Conservation (phyloP, 1,140 invertebrate genomes). For the Tetragonula clypearis region DNA sequence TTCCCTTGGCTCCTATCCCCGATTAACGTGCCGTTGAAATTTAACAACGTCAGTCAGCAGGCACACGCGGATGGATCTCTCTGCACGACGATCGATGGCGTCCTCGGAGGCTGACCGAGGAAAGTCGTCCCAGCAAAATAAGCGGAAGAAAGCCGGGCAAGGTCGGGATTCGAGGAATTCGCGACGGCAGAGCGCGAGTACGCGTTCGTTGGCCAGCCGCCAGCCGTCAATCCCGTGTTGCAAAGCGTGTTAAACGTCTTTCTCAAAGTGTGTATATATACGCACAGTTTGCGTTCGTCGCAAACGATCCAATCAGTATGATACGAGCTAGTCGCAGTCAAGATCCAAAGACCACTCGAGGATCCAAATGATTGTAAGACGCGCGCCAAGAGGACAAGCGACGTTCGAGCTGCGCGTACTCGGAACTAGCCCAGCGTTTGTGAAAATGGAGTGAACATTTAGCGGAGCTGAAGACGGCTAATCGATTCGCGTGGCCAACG, state of each 20-base stretch:
- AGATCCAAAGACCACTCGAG: too few species aligned
- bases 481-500: not conserved
- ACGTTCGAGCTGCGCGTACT: not conserved
- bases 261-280: not conserved
- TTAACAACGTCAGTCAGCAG: constrained; percentile 29
- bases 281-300: too few species aligned
- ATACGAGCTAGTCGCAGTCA: too few species aligned
- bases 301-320: too few species aligned
- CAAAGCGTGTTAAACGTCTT: not conserved
- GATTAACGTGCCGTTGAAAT: constrained; percentile 66
- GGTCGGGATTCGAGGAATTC: not conserved
- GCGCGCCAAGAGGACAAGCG: not conserved
- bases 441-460: too few species aligned
- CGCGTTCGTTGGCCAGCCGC: not conserved
- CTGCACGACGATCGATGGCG: not conserved
- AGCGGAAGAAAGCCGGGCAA: not conserved
- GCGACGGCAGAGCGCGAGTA: not conserved
- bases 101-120: not conserved
- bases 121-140: too few species aligned
- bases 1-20: constrained; percentile 52
- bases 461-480: not conserved
- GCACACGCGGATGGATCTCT: not conserved
- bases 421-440: not conserved
- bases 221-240: not conserved
- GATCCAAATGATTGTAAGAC: too few species aligned